Evolutionary conservation across 2,113 vertebrate genomes (phyloP), one percentile per base, ranked within the genome.

Genomic region (Halichoeres trimaculatus): DNA sequence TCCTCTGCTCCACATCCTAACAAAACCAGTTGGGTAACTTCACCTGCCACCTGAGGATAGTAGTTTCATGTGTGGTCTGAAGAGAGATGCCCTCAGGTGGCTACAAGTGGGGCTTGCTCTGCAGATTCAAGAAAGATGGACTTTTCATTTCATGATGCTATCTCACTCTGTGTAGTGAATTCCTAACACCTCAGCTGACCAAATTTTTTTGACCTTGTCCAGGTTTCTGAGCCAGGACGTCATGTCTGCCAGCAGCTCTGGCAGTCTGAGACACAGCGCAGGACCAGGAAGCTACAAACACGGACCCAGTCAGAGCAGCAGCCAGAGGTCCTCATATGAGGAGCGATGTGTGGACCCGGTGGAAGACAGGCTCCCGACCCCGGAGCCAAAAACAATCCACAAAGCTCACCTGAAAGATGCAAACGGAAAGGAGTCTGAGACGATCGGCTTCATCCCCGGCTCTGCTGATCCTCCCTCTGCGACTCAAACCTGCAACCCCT

Each of bases 391-490:
- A 74, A 66, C 48, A 0, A 51, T 86, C n/a, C 90, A 92, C 74
- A 95, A 89, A 71, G 87, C 93, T 4, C 87, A 92, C 56, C 89
- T 88, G 56, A 92, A 86, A 19, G 94, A 96, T 47, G 89, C 94
- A 0, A 93, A 95, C 0, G 93, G 93, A 0, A 90, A 91, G 0
- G 90, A 94, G 50, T 83, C 92, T 0, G 97, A 99, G 83, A 95
- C 91, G 0, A 87, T 95, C 0, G 94, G 93, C 55, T 98, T 98
- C 62, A 94, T 98, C 64, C 93, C 96, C 0, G 92, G 93, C 1
- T 91, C 96, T 0, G 91, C 91, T 0, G 95, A 96, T 35, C 79
- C 89, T 7, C 13, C 90, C 0, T 75, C 93, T 0, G 35, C 48
- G 0, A 75, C 90, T 7, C 83, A 85, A 45, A 64, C 76, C 0